Percentiles rank a stretch among this genome's conserved stretches.
phyloP scores from a whole-genome alignment of 2,113 vertebrate species.

The Leucosticte australis region DNA sequence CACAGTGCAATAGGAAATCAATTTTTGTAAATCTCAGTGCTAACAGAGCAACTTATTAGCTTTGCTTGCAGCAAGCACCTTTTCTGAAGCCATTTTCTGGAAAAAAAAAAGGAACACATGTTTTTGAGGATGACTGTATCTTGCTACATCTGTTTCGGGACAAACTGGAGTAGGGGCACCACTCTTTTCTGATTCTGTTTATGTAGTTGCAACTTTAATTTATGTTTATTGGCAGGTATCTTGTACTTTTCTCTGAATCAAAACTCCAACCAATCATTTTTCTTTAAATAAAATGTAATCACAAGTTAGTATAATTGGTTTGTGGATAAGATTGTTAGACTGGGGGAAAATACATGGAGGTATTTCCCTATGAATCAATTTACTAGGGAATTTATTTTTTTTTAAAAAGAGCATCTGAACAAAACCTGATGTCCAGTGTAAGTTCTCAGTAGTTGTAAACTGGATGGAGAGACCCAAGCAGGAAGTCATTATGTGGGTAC shows the following conservation, averaged over 20 bases:
- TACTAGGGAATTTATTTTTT: background rate
- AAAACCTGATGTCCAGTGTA: background rate
- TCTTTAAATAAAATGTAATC: constrained; percentile 7
- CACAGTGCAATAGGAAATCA: background rate
- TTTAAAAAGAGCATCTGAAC: background rate
- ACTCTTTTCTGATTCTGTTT: background rate
- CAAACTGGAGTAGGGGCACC: background rate
- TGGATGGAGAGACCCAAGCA: background rate
- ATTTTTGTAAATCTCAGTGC: background rate
- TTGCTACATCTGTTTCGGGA: fast-evolving
- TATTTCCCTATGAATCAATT: constrained; percentile 8
- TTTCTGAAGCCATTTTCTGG: background rate
- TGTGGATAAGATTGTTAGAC: background rate
- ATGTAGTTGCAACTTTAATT: background rate
- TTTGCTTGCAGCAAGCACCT: background rate
- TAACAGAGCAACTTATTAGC: background rate
- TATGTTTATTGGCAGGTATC: background rate
- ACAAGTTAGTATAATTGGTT: background rate
- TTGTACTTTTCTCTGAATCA: constrained; percentile 4
- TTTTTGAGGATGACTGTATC: background rate
- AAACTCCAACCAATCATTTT: constrained; percentile 9
- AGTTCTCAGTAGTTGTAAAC: background rate
- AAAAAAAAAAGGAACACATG: background rate
- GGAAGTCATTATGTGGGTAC: background rate
- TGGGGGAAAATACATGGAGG: background rate